These are phyloP conservation scores for Ericerus pela DNA, from an alignment of 1,140 invertebrate species.

Conservation along the genomic window DNA sequence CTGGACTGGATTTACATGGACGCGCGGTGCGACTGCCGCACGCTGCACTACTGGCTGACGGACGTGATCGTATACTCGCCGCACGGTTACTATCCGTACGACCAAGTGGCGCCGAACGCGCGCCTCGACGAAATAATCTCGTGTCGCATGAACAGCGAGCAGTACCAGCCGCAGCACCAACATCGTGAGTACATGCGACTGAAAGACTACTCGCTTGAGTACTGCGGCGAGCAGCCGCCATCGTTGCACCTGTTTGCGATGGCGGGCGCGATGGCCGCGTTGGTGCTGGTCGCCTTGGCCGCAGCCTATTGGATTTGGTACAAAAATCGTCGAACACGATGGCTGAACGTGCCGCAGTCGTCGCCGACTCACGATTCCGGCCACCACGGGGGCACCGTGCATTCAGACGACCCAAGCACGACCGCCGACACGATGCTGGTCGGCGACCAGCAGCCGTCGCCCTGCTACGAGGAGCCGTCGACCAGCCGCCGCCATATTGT, in stretches of 20 bases:
- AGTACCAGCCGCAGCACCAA: constrained; percentile 3
- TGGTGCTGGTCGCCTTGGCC: constrained; percentile 21
- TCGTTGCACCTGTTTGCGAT: constrained; percentile 30
- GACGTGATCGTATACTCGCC: constrained; percentile 33
- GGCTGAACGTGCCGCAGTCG: constrained; percentile 34
- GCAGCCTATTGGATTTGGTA: constrained; percentile 24
- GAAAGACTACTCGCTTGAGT: constrained; percentile 19
- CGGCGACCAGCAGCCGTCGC: constrained; percentile 14
- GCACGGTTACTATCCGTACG: constrained; percentile 21
- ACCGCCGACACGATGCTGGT: too few species aligned
- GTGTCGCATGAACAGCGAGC: constrained; percentile 17
- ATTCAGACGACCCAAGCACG: too few species aligned
- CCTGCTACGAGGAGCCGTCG: constrained; percentile 16
- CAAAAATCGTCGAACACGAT: constrained; percentile 28
- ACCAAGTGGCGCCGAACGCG: constrained; percentile 14
- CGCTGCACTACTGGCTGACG: constrained; percentile 32
- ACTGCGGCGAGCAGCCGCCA: constrained; percentile 25
- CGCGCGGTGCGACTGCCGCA: constrained; percentile 40
- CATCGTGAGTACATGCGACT: constrained; percentile 7
- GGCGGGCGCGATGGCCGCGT: constrained; percentile 21
- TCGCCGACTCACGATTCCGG: constrained; percentile 24
- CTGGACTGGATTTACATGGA: constrained; percentile 42
- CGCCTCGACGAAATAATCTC: constrained; percentile 20
- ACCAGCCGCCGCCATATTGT: constrained; percentile 35
- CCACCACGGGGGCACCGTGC: constrained; percentile 13